Base-by-base conservation (phyloP, 2,797 vertebrate genomes). In the Syndactyla subalaris region DNA sequence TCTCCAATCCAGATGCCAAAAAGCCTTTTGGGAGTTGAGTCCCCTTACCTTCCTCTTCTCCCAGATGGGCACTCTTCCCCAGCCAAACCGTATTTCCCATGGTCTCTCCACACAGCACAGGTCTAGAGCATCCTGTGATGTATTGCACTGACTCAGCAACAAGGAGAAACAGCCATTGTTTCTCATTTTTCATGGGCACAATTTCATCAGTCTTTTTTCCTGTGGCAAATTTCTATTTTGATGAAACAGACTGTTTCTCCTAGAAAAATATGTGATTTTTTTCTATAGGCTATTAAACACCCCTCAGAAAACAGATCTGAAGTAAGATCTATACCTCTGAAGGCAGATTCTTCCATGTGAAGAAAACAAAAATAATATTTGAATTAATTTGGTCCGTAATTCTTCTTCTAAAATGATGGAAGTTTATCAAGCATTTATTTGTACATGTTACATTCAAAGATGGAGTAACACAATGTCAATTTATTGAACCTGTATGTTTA, bases 161-260 rank as follows among this genome's bases (percentile, higher is more conserved):
- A 68, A 62, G 65, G 39, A 88, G 21, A 46, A 90, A 74, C 24
- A 70, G 65, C 9, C 61, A 34, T 54, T 89, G 61, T 16, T 92
- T 87, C 74, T 77, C 49, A 57, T 92, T 92, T 79, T 78, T 91
- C 43, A 52, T 0, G 1, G 59, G 21, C 45, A 59, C 20, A 52
- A 30, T 74, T 93, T 77, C 75, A 87, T 83, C 34, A 48, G 36
- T 80, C 59, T 76, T 76, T 88, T 87, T 76, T 87, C 72, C 68
- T 30, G 49, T 87, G 45, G 86, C 61, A 89, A 76, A 80, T 88
- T 94, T 83, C 34, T 43, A 21, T 85, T 93, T 88, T 65, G 77
- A 83, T 82, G 49, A 94, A 96, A 77, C 27, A n/a, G n/a, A 61
- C 27, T 19, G 16, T 65, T 94, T 85, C 61, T 92, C 65, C 62